Percentiles rank a stretch among this genome's conserved stretches.
Evolutionary conservation across 1,140 invertebrate species (phyloP).

Genomic region (Bombus ignitus): DNA sequence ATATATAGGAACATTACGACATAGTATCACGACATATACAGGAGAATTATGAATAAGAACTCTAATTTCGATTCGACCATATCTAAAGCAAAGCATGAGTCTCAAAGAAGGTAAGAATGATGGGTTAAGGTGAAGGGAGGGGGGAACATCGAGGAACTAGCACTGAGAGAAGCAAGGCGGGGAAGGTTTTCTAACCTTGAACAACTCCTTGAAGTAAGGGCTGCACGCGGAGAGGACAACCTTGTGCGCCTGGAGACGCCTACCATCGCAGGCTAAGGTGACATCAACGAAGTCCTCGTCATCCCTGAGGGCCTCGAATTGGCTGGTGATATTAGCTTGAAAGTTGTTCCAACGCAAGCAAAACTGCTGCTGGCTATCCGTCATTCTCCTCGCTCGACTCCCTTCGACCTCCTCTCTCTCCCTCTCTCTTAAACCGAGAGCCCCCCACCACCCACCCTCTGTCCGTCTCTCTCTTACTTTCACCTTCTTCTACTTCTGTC

Average conservation of each 20-base stretch:
- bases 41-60: background rate
- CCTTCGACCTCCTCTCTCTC: conserved; percentile 63
- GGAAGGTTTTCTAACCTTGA: conserved; percentile 86
- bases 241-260: conserved; percentile 90
- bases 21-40: conserved; percentile 22
- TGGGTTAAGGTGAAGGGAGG: background rate
- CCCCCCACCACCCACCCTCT: conserved; percentile 54
- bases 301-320: conserved; percentile 90
- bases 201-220: conserved; percentile 91
- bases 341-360: conserved; percentile 97
- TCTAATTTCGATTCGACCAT: conserved; percentile 12
- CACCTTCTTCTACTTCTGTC: conserved; percentile 61
- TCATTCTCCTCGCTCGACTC: conserved; percentile 80
- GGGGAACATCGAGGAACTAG: conserved; percentile 42
- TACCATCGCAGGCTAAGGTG: conserved; percentile 91
- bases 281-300: conserved; percentile 93
- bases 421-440: conserved; percentile 48
- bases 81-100: conserved; percentile 35
- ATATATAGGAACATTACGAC: conserved; percentile 8
- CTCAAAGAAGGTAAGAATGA: conserved; percentile 31
- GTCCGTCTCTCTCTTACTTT: conserved; percentile 52
- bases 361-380: conserved; percentile 89
- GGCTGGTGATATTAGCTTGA: conserved; percentile 93
- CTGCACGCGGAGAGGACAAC: conserved; percentile 91
- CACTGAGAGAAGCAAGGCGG: conserved; percentile 56